Base-by-base conservation (phyloP, 2,888 invertebrate species). In the Metallyticus violacea region DNA sequence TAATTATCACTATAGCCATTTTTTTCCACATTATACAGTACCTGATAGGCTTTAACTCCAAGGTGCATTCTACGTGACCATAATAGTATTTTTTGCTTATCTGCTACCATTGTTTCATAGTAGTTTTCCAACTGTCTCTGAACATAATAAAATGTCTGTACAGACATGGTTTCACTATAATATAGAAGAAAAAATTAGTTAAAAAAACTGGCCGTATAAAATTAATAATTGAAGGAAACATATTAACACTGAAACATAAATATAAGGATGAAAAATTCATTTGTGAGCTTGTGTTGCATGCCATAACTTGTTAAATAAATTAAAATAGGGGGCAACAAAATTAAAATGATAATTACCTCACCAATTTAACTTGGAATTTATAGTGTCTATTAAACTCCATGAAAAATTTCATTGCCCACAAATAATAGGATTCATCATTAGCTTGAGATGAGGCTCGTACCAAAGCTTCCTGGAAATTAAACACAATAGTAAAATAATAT, bases 311-410 rank as follows among this genome's bases (percentile, higher is more conserved):
- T n/a, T n/a, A n/a, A n/a, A n/a, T n/a, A n/a, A n/a, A n/a, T n/a
- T n/a, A n/a, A n/a, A n/a, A n/a, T n/a, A n/a, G n/a, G n/a, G n/a
- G n/a, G n/a, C n/a, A n/a, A n/a, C n/a, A n/a, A n/a, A n/a, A n/a
- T n/a, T n/a, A n/a, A n/a, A n/a, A n/a, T n/a, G n/a, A n/a, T 85
- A 90, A 91, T 92, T 92, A 97, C 97, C 97, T 97, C 89, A 99
- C 96, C 89, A 97, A 93, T 91, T 97, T 97, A 89, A 98, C 95
- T 92, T 97, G 95, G 91, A 97, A 97, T 90, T 96, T 95, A 91
- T 97, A 96, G 90, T 95, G 94, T 89, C 99, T 95, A 93, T 98
- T 99, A 92, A 99, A 99, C 92, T 98, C 97, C 98, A 99, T 98
- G 92, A 99, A 99, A 93, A 99, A 99, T 90, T 96, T 95, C 89